phyloP scores from a whole-genome alignment of 2,888 invertebrate species.

The Cephus pygmeus region DNA sequence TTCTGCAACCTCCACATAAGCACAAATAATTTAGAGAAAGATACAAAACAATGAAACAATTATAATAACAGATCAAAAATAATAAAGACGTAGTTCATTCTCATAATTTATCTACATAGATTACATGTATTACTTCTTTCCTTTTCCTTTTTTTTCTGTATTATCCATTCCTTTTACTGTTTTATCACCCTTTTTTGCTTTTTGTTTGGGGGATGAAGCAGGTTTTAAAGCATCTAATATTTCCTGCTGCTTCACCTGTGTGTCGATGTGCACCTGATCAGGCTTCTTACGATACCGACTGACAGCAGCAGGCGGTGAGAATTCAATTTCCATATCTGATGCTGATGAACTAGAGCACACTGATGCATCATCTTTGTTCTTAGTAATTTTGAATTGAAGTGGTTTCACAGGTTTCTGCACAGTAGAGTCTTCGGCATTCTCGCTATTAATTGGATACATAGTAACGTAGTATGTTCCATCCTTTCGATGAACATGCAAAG shows the following conservation, averaged over 20 bases:
- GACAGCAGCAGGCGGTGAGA: conserved; percentile 44
- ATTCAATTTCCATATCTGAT: conserved; percentile 50
- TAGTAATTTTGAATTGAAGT: conserved; percentile 47
- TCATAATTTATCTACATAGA: no score
- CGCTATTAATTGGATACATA: conserved; percentile 42
- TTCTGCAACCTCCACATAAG: no score
- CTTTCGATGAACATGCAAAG: conserved; percentile 49
- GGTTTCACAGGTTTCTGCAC: conserved; percentile 35
- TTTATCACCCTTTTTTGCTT: not conserved
- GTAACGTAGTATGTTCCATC: conserved; percentile 51
- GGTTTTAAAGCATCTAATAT: conserved; percentile 33
- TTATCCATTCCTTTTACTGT: not conserved
- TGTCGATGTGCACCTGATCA: conserved; percentile 30
- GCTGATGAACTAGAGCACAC: conserved; percentile 36
- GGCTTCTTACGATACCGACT: conserved; percentile 30
- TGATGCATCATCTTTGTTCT: conserved; percentile 34
- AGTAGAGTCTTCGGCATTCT: conserved; percentile 24
- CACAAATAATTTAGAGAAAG: no score
- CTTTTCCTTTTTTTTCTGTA: conserved; percentile 18
- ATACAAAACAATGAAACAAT: no score
- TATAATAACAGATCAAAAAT: no score
- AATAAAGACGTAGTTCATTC: no score
- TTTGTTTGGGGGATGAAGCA: conserved; percentile 4
- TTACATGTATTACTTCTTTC: not conserved
- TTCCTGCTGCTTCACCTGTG: conserved; percentile 46